These are phyloP conservation scores for Lutjanus erythropterus DNA, from an alignment of 2,113 vertebrate genomes.

Conservation along the genomic window DNA sequence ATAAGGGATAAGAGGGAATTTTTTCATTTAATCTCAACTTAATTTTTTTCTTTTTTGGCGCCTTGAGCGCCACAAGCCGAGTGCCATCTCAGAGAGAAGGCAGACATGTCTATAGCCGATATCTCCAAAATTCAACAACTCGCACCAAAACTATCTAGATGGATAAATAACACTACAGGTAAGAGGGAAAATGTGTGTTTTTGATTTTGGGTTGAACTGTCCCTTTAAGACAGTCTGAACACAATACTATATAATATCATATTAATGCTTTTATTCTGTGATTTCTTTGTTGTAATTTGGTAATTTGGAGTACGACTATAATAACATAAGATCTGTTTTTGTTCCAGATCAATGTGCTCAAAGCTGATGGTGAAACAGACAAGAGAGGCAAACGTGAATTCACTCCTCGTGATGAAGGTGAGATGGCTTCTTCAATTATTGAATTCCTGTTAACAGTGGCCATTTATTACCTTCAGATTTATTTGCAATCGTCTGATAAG, in stretches of 20 bases:
- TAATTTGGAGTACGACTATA: background rate
- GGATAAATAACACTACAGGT: too few relatives aligned
- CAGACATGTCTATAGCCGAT: too few relatives aligned
- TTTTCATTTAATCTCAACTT: too few relatives aligned
- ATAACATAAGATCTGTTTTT: slow-evolving; percentile 15
- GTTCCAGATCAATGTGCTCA: slow-evolving; percentile 62
- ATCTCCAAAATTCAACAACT: too few relatives aligned
- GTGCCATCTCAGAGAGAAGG: too few relatives aligned
- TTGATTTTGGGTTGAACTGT: too few relatives aligned
- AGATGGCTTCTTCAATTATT: background rate
- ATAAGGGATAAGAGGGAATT: too few relatives aligned
- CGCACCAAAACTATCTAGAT: too few relatives aligned
- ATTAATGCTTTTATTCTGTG: background rate
- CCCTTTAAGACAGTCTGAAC: background rate
- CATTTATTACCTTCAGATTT: background rate
- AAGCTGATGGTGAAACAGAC: slow-evolving; percentile 11
- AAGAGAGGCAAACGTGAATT: slow-evolving; percentile 18
- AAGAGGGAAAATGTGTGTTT: too few relatives aligned
- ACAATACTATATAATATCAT: background rate
- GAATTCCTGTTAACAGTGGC: too few relatives aligned
- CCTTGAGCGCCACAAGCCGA: too few relatives aligned
- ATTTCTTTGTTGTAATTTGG: background rate
- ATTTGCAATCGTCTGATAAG: slow-evolving; percentile 1
- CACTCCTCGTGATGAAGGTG: slow-evolving; percentile 52
- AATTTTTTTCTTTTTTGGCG: too few relatives aligned